Evolutionary conservation across 2,113 vertebrate genomes (phyloP).

Genomic region (Macroglossus sobrinus): DNA sequence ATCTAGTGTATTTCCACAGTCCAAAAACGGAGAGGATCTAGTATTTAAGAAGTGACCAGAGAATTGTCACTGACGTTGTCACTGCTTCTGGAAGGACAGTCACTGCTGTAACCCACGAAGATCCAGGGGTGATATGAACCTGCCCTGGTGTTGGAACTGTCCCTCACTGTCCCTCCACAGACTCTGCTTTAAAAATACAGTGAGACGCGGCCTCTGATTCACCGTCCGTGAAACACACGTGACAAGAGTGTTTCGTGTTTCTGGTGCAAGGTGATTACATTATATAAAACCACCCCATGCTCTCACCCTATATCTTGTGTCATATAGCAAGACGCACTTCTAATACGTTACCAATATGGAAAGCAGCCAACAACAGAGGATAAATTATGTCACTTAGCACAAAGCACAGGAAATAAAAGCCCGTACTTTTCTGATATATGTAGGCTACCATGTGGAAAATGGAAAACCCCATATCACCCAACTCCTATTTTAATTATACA

Average conservation of each 20-base stretch:
- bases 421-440: neutral
- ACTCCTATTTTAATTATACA: neutral
- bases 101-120: neutral
- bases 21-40: neutral
- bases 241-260: neutral
- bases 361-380: neutral
- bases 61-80: neutral
- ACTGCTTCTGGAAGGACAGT: neutral
- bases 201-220: neutral
- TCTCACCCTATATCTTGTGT: neutral
- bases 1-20: neutral
- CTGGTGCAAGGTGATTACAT: neutral
- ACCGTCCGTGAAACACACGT: neutral
- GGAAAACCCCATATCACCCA: neutral
- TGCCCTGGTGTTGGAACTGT: neutral
- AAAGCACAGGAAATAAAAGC: neutral
- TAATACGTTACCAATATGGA: neutral
- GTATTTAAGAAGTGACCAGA: neutral
- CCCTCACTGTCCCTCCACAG: neutral
- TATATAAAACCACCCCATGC: neutral
- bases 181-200: neutral
- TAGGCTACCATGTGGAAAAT: neutral
- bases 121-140: neutral
- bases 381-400: neutral
- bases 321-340: neutral